phyloP scores from a whole-genome alignment of 1,140 invertebrate genomes.

The Stenopsyche tienmushanensis region DNA sequence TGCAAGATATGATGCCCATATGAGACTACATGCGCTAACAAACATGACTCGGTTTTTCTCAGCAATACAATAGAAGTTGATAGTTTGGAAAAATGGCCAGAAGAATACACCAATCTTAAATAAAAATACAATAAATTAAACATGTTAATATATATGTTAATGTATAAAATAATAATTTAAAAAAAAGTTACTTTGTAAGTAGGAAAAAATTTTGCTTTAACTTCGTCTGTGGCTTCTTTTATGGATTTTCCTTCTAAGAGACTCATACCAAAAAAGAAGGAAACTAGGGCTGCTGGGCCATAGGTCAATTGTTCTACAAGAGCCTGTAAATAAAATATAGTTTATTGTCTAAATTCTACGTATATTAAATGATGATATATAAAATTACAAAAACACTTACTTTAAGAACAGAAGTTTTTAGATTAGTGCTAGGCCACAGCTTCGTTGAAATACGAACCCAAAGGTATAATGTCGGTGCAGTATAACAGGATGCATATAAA shows the following conservation, averaged over 20 bases:
- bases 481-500: constrained; percentile 68
- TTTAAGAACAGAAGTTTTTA: constrained; percentile 68
- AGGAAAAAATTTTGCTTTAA: constrained; percentile 73
- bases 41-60: constrained; percentile 81
- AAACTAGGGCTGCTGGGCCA: constrained; percentile 74
- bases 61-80: constrained; percentile 77
- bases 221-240: constrained; percentile 66
- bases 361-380: neutral
- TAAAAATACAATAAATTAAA: constrained; percentile 25
- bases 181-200: constrained; percentile 71
- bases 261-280: constrained; percentile 81
- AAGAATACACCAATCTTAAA: constrained; percentile 73
- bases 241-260: constrained; percentile 72
- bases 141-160: neutral
- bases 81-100: constrained; percentile 80
- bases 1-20: constrained; percentile 83
- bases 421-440: constrained; percentile 64
- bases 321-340: constrained; percentile 58
- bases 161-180: neutral
- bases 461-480: constrained; percentile 69
- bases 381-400: constrained; percentile 49
- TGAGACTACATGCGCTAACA: constrained; percentile 77
- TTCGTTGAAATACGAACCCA: constrained; percentile 66
- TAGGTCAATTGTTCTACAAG: constrained; percentile 80
- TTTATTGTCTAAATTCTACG: constrained; percentile 3